These are phyloP conservation scores for Notarius lentiginosus DNA, from an alignment of 2,113 vertebrate species.

Conservation along the genomic window DNA sequence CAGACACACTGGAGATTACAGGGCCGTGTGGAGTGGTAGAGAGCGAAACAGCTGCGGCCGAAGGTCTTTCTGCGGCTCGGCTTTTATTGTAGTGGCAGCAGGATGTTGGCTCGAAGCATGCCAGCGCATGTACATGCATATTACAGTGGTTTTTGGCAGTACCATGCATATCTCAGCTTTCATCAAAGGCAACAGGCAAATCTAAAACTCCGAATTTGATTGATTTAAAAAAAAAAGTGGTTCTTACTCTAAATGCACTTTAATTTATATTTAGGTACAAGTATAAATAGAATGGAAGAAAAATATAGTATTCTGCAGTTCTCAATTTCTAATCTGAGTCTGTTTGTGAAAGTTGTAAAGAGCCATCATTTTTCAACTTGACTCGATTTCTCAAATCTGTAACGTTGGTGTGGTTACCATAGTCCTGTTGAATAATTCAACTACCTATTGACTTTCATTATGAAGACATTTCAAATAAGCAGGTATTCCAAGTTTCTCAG, in stretches of 20 bases:
- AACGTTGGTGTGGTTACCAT: background rate
- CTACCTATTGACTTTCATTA: background rate
- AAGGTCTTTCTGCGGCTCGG: slow-evolving; percentile 54
- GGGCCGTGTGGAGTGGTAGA: slow-evolving; percentile 62
- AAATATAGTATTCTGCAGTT: background rate
- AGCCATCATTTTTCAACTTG: background rate
- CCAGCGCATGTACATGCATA: slow-evolving; percentile 54
- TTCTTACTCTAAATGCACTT: background rate
- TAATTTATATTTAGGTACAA: background rate
- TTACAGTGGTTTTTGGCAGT: slow-evolving; percentile 42
- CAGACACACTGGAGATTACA: slow-evolving; percentile 69
- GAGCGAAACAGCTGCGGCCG: slow-evolving; percentile 70
- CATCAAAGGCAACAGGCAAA: background rate
- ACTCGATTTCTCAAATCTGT: background rate
- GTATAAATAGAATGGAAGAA: background rate
- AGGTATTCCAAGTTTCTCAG: background rate
- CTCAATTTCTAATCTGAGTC: background rate
- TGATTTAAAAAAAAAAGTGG: background rate
- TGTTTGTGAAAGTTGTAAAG: background rate
- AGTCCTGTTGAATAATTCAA: no score
- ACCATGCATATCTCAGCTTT: slow-evolving; percentile 32
- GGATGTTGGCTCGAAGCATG: slow-evolving; percentile 67
- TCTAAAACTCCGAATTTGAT: background rate
- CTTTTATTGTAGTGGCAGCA: slow-evolving; percentile 72
- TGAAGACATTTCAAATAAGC: background rate